A percentile compares a stretch with the other conserved stretches of the same genome.
Evolutionary conservation across 2,797 vertebrate species (phyloP).

Genomic region (Schizothorax lantsangensis): DNA sequence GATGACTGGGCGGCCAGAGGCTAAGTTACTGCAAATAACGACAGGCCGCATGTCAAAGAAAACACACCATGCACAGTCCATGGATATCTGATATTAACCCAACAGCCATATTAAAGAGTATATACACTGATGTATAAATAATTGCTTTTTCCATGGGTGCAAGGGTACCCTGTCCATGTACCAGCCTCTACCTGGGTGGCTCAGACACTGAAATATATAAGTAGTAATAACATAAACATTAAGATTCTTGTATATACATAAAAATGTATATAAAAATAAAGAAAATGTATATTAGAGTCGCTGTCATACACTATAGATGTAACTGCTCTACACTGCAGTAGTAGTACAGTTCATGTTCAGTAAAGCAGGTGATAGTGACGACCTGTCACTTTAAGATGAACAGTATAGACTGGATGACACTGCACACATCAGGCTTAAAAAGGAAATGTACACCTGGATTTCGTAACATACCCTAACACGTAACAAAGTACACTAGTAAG

Average conservation of each 20-base stretch:
- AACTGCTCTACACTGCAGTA: background rate
- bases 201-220: slow-evolving; percentile 36
- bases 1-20: slow-evolving; percentile 5
- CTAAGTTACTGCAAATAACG: slow-evolving; percentile 30
- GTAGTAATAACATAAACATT: slow-evolving; percentile 23
- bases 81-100: slow-evolving; percentile 52
- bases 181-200: slow-evolving; percentile 46
- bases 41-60: slow-evolving; percentile 58
- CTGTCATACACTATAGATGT: background rate
- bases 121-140: slow-evolving; percentile 49
- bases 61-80: slow-evolving; percentile 51
- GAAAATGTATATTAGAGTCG: background rate
- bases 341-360: slow-evolving; percentile 4
- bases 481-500: background rate
- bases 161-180: slow-evolving; percentile 3
- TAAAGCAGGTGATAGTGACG: background rate
- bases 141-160: slow-evolving; percentile 46
- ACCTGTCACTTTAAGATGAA: background rate
- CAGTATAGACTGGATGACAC: slow-evolving; percentile 1
- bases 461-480: background rate
- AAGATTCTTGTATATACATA: background rate
- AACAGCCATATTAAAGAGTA: slow-evolving; percentile 52
- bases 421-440: background rate
- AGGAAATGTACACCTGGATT: slow-evolving; percentile 22
- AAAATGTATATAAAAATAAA: slow-evolving; percentile 4